phyloP scores from a whole-genome alignment of 1,140 invertebrate genomes.

The Drosophila simulans region DNA sequence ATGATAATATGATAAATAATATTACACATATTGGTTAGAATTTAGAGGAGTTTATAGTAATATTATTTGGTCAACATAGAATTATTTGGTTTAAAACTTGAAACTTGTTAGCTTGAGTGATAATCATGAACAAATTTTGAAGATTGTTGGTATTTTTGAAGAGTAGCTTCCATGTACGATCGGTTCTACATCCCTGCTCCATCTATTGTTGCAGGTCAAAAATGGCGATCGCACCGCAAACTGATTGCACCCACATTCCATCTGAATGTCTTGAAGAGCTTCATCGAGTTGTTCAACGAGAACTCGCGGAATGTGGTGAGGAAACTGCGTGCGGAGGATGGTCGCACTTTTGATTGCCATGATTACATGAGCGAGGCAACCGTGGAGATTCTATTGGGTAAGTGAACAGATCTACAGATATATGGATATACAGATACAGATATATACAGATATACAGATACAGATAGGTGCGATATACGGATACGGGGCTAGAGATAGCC shows the following conservation, averaged over 20 bases:
- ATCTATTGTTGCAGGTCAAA: conserved; percentile 86
- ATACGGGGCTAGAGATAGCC: neutral
- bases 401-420: conserved; percentile 67
- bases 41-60: no score
- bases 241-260: conserved; percentile 94
- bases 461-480: neutral
- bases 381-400: conserved; percentile 91
- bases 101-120: no score
- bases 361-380: conserved; percentile 94
- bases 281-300: conserved; percentile 92
- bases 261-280: conserved; percentile 92
- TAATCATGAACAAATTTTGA: no score
- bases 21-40: no score
- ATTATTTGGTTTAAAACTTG: no score
- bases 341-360: conserved; percentile 90
- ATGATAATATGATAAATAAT: neutral
- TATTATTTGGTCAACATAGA: no score
- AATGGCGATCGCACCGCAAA: conserved; percentile 92
- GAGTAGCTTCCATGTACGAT: no score
- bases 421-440: neutral
- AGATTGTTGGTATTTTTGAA: no score
- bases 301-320: conserved; percentile 90
- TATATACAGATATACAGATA: neutral
- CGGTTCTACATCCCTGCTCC: neutral
- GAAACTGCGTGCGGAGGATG: conserved; percentile 87